Conservation (phyloP, 2,888 invertebrate species). For the Melanargia galathea region DNA sequence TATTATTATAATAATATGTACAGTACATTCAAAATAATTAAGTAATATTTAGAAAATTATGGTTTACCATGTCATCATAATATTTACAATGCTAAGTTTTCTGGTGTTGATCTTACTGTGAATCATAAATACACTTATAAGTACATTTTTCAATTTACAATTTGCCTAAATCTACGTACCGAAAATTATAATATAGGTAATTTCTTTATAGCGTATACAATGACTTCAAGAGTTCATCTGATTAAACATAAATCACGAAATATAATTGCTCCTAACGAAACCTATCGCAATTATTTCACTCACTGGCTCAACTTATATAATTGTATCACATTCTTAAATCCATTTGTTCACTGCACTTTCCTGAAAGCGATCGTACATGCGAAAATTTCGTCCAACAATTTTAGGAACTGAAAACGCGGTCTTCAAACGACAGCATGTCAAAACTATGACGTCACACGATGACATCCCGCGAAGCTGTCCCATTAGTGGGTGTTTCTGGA, state of each 20-base stretch:
- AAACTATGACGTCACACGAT: constrained; percentile 86
- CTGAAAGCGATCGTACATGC: constrained; percentile 40
- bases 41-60: constrained; percentile 63
- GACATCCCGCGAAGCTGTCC: constrained; percentile 75
- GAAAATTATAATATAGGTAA: constrained; percentile 57
- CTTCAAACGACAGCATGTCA: constrained; percentile 81
- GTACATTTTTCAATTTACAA: constrained; percentile 75
- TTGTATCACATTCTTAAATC: constrained; percentile 53
- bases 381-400: constrained; percentile 60
- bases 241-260: constrained; percentile 31
- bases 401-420: constrained; percentile 82
- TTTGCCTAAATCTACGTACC: constrained; percentile 71
- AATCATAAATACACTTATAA: constrained; percentile 79
- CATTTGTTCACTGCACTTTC: constrained; percentile 44
- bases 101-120: constrained; percentile 82
- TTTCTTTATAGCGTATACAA: constrained; percentile 70
- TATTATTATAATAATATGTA: constrained; percentile 62
- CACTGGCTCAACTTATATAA: constrained; percentile 50
- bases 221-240: constrained; percentile 59
- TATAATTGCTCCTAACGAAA: constrained; percentile 38
- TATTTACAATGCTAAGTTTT: constrained; percentile 78
- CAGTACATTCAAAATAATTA: constrained; percentile 67
- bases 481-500: constrained; percentile 72
- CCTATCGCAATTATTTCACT: constrained; percentile 43
- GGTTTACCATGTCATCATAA: constrained; percentile 67